Base-by-base conservation (phyloP, 2,113 vertebrate species). In the Etheostoma spectabile region DNA sequence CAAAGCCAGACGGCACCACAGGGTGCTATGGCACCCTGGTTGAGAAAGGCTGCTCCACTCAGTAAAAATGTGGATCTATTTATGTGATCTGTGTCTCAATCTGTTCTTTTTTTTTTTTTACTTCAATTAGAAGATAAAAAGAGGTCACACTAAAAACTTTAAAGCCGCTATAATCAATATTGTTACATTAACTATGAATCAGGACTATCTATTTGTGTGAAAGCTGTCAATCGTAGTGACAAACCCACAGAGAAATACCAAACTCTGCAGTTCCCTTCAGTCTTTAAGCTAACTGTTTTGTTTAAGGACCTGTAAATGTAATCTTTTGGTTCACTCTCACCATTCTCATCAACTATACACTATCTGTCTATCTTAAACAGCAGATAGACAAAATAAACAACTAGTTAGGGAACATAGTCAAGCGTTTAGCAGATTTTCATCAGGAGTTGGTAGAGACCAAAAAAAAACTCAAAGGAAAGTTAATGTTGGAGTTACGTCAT, bases 11-110 rank as follows among this genome's bases (percentile, higher is more conserved):
- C 10, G 10, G 38, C 38, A 42, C 38, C 38, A 42, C 38, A 42
- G 38, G 38, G 38, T 42, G 38, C 38, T 42, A 42, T 11, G 38
- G 38, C 38, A 42, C 38, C 38, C 38, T 42, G 38, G 38, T 11
- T 42, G 38, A 42, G 38, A 42, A 11, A 42, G 10, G 38, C 38
- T 42, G 38, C 38, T 8, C 4, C 42, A 61, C 35, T 66, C 35
- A 33, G 16, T 27, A 76, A 66, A 63, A 46, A 70, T 24, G 21
- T 55, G 63, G 53, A 80, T 55, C 30, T 55, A 48, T 70, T 81
- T 46, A 42, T 74, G 13, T 61, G 21, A 68, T 59, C 49, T 72
- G 38, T 42, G 24, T 38, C 10, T 70, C 52, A 64, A 53, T 70
- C 48, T 57, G 52, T 21, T 42, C 3, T 46, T n/a, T 7, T 60